Conservation (phyloP, 1,140 invertebrate genomes). For the Microplitis demolitor region DNA sequence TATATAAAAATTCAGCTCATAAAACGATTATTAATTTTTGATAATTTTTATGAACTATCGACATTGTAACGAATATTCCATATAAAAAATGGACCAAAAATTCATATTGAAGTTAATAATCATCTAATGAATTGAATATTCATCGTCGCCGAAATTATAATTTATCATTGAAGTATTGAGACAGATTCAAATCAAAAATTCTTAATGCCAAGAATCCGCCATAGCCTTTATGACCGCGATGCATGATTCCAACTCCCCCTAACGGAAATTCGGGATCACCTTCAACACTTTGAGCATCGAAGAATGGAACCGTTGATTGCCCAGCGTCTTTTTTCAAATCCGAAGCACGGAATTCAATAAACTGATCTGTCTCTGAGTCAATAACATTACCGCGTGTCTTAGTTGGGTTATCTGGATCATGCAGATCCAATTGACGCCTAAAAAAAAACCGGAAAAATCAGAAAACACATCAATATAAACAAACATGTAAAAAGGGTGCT, state of each 20-base stretch:
- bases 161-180: too few species aligned
- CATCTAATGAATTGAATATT: too few species aligned
- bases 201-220: not conserved
- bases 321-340: not conserved
- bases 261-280: not conserved
- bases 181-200: not conserved
- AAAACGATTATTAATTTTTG: too few species aligned
- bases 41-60: too few species aligned
- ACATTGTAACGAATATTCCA: too few species aligned
- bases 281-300: not conserved
- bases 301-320: not conserved
- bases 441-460: not conserved
- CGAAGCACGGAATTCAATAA: not conserved
- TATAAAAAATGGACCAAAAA: too few species aligned
- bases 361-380: not conserved
- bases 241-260: not conserved
- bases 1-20: too few species aligned
- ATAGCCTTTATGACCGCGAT: not conserved
- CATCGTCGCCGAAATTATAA: too few species aligned
- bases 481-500: not conserved
- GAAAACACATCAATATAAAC: not conserved
- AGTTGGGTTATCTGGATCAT: not conserved
- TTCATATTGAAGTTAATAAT: too few species aligned
- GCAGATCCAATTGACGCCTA: too few species aligned
- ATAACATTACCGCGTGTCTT: not conserved